Conservation (phyloP, 2,113 vertebrate species). For the Alaudala cheleensis region DNA sequence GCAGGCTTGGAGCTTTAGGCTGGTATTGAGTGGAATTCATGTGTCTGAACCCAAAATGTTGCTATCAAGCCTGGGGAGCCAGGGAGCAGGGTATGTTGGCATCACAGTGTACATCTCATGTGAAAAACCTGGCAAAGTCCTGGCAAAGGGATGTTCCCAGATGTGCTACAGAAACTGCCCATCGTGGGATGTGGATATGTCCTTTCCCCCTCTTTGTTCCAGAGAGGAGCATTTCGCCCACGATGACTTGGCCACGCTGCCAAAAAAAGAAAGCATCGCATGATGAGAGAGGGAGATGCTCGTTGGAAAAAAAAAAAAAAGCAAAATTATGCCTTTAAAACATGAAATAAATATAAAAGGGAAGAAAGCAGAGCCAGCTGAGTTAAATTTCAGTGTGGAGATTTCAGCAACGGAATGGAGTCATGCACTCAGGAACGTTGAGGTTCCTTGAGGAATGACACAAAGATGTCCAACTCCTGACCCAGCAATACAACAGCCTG, state of each 20-base stretch:
- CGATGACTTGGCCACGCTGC: fast-evolving
- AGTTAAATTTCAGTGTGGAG: neutral
- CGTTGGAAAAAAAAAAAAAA: neutral
- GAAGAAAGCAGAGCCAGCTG: neutral
- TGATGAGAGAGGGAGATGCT: neutral
- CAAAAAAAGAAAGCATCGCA: neutral
- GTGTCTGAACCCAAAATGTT: neutral
- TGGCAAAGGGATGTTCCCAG: neutral
- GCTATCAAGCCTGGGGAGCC: neutral
- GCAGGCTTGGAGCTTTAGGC: neutral
- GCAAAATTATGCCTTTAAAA: neutral
- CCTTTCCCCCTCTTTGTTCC: neutral
- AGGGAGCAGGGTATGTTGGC: neutral
- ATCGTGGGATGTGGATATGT: fast-evolving
- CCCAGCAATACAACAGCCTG: neutral
- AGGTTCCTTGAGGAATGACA: neutral
- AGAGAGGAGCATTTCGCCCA: neutral
- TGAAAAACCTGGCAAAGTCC: neutral
- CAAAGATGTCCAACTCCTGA: neutral
- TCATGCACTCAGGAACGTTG: neutral
- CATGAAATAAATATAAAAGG: neutral
- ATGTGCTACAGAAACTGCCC: neutral
- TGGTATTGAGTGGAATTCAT: neutral
- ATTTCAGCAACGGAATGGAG: neutral
- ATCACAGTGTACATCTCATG: neutral